A percentile compares a stretch with the other conserved stretches of the same genome.
Evolutionary conservation across 2,113 vertebrate genomes (phyloP).

Genomic region (Dryoscopus gambensis): DNA sequence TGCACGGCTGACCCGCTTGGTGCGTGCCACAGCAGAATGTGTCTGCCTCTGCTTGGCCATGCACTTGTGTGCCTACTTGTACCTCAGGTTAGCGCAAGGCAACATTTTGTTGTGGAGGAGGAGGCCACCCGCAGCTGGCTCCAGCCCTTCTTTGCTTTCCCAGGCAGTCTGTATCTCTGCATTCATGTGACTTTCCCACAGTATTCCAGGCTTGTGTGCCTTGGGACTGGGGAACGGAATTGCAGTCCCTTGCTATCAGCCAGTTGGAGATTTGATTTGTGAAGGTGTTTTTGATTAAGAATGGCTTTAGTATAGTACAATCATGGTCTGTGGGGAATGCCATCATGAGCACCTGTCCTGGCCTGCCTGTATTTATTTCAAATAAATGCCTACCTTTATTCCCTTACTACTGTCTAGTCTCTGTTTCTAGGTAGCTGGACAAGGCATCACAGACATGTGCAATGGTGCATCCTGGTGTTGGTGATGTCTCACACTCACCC

Average conservation of each 20-base stretch:
- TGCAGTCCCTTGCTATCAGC: neutral
- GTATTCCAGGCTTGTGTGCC: neutral
- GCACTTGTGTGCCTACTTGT: neutral
- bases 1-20: accelerated
- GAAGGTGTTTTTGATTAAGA: neutral
- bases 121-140: neutral
- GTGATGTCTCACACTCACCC: accelerated
- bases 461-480: neutral
- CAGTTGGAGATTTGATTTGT: neutral
- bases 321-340: neutral
- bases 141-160: neutral
- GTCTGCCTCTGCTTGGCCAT: neutral
- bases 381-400: too few species aligned
- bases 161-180: neutral
- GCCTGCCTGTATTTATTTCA: too few species aligned
- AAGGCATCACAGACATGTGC: accelerated
- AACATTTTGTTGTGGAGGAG: neutral
- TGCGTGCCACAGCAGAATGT: accelerated
- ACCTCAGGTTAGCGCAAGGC: neutral
- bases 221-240: neutral
- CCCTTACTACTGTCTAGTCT: too few species aligned
- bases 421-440: too few species aligned
- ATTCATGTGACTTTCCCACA: neutral
- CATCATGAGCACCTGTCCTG: neutral
- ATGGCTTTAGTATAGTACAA: neutral